phyloP scores from a whole-genome alignment of 2,797 vertebrate genomes.

The Podargus strigoides region DNA sequence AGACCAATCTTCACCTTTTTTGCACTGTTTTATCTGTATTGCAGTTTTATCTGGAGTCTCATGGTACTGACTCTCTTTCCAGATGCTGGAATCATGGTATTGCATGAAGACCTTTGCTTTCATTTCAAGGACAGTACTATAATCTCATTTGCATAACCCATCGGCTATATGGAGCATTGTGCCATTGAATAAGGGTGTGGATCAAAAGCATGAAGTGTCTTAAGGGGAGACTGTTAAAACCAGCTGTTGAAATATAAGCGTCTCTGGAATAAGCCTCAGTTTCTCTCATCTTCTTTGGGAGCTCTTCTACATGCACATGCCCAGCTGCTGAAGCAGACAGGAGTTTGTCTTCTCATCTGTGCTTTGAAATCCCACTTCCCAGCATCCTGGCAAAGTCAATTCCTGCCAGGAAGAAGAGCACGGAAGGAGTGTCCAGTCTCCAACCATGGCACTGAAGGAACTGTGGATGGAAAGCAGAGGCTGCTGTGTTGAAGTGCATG shows the following conservation, averaged over 20 bases:
- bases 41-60: not conserved
- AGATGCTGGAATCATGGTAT: not conserved
- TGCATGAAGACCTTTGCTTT: not conserved
- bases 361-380: not conserved
- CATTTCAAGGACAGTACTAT: not conserved
- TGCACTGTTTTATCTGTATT: not conserved
- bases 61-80: not conserved
- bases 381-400: not conserved
- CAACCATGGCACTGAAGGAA: rapidly evolving
- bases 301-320: not conserved
- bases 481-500: not conserved
- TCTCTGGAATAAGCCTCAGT: not conserved
- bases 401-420: not conserved
- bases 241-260: not conserved
- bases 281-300: not conserved
- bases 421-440: not conserved
- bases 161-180: not conserved
- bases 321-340: not conserved
- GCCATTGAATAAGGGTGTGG: not conserved
- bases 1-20: not conserved
- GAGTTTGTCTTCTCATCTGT: not conserved
- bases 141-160: not conserved
- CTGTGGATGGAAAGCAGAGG: not conserved
- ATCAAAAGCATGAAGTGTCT: not conserved
- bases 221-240: not conserved